These are phyloP conservation scores for Mamestra configurata DNA, from an alignment of 1,140 invertebrate species.

Conservation along the genomic window DNA sequence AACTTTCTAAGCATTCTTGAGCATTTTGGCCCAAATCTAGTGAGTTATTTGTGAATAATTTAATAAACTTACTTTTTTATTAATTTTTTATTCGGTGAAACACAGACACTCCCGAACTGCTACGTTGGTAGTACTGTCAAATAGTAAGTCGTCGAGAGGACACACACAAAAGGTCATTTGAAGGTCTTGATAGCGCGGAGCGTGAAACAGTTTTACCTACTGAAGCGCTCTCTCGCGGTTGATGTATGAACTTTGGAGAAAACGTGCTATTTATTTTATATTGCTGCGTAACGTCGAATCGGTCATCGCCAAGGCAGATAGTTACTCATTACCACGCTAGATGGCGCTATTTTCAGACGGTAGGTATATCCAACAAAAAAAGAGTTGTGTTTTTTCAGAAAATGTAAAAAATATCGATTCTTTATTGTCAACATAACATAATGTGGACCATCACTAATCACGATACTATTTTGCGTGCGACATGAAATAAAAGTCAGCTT, in stretches of 20 bases:
- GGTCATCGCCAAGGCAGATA: background rate
- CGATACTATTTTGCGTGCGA: no score
- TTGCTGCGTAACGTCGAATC: background rate
- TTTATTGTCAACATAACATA: no score
- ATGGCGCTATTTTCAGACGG: background rate
- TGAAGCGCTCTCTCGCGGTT: conserved; percentile 59
- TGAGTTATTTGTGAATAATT: conserved; percentile 40
- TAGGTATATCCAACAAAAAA: no score
- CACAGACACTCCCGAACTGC: conserved; percentile 70
- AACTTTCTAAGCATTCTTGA: conserved; percentile 38
- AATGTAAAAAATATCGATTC: background rate
- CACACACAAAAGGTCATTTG: conserved; percentile 85
- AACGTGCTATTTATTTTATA: background rate
- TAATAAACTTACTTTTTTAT: conserved; percentile 69
- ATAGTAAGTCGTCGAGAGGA: conserved; percentile 73
- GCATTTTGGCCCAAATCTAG: background rate
- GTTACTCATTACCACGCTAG: background rate
- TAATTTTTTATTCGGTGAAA: conserved; percentile 53
- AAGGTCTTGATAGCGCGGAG: conserved; percentile 75
- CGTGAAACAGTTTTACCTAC: conserved; percentile 56
- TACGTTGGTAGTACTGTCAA: conserved; percentile 79
- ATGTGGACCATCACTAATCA: no score
- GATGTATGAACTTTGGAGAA: background rate
- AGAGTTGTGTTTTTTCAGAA: no score
- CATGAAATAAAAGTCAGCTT: no score